Evolutionary conservation across 2,113 vertebrate genomes (phyloP).

Genomic region (Thoracochromis brauschi): DNA sequence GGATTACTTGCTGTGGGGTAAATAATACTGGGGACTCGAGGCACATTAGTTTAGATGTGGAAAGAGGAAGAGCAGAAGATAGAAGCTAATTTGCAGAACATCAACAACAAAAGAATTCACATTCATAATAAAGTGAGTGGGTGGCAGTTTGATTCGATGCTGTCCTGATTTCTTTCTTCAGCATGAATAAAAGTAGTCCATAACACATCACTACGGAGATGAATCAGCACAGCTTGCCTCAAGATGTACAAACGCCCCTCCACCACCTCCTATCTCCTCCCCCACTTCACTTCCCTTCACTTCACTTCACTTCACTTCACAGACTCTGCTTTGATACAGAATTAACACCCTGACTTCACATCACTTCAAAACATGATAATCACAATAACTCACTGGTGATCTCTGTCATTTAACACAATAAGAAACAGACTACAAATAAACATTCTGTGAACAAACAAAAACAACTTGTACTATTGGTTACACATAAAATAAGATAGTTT

Average conservation of each 20-base stretch:
- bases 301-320: background rate
- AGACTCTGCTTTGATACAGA: background rate
- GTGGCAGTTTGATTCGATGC: conserved; percentile 7
- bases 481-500: background rate
- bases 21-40: background rate
- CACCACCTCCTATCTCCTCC: background rate
- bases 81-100: conserved; percentile 23
- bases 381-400: background rate
- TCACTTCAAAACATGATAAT: background rate
- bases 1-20: background rate
- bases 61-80: conserved; percentile 2
- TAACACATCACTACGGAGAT: conserved; percentile 37
- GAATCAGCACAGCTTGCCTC: conserved; percentile 45
- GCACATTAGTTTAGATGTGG: conserved; percentile 1
- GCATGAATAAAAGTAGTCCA: conserved; percentile 43
- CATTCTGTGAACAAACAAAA: background rate
- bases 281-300: background rate
- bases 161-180: conserved; percentile 17
- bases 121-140: conserved; percentile 40
- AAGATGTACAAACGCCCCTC: background rate
- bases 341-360: background rate
- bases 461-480: background rate
- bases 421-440: background rate
- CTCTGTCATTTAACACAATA: background rate
- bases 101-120: background rate